Evolutionary conservation across 2,113 vertebrate species (phyloP), one percentile per base, ranked within the genome.

Genomic region (Haemorhous mexicanus): DNA sequence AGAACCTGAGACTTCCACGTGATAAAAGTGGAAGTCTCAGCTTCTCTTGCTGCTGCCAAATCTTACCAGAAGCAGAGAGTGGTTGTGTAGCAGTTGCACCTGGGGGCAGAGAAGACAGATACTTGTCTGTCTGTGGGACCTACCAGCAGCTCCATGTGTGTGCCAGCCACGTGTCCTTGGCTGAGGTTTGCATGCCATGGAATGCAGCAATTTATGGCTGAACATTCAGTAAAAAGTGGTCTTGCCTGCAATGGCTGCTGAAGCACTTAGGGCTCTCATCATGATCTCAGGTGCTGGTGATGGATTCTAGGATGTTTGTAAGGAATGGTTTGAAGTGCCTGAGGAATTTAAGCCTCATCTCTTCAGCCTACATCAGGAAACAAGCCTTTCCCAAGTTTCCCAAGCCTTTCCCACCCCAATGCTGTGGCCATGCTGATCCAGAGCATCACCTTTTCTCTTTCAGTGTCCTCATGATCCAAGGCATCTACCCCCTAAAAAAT

Each of bases 61-160:
- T 27, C 30, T 64, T 59, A 15, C 32, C 35, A 39, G 37, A 46
- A 80, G 9, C 5, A 33, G 55, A 24, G 67, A 24, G 22, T 3
- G 27, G 20, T 7, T 66, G 41, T 39, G 47, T 5, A 37, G 74
- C 85, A 78, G 7, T 4, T 50, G 18, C 33, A 32, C 16, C 52
- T 61, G 79, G 67, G 11, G 46, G 39, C 16, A 63, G 74, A 33
- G 32, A 35, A 33, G 55, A 53, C 0, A 5, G 58, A 23, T 0
- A 0, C 10, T 67, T 33, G 9, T 72, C 39, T 1, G 0, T 12
- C 39, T 1, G 0, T 16, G 43, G 6, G 17, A 26, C 18, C 37
- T 27, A 3, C 32, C 61, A 68, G 7, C 23, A 67, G 0, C n/a
- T 39, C 53, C 41, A 1, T 0, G 6, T 30, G 8, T 16, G 43